Evolutionary conservation across 2,113 vertebrate genomes (phyloP).

Genomic region (Thalassoma bifasciatum): DNA sequence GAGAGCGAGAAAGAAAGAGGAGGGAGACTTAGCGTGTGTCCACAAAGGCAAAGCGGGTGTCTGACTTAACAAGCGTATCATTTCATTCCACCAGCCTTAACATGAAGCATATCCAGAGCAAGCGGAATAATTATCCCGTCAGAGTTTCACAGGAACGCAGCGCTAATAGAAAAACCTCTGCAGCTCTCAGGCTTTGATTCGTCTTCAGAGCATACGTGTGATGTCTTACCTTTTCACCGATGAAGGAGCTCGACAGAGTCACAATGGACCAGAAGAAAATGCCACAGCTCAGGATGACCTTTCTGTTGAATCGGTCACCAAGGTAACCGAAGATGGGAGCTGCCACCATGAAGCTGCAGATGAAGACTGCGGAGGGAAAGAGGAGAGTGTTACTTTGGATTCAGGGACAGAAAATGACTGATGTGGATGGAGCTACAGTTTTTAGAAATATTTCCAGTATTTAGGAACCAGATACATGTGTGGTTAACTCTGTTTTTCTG

Average conservation of each 20-base stretch:
- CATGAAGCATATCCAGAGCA: conserved; percentile 62
- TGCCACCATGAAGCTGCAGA: conserved; percentile 99
- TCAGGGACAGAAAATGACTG: neutral
- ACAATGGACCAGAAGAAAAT: conserved; percentile 98
- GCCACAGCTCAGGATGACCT: conserved; percentile 96
- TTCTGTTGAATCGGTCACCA: conserved; percentile 98
- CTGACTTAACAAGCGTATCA: conserved; percentile 66
- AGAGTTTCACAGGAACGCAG: neutral
- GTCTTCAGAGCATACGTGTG: neutral
- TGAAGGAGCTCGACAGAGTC: conserved; percentile 97
- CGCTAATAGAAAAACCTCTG: conserved; percentile 15
- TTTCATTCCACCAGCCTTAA: conserved; percentile 63
- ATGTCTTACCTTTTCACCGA: conserved; percentile 89
- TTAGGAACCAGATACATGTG: too few relatives aligned
- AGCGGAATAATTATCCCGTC: conserved; percentile 55
- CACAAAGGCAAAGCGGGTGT: conserved; percentile 51
- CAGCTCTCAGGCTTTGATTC: neutral
- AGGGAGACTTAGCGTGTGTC: conserved; percentile 44
- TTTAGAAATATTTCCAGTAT: neutral
- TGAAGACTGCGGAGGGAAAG: conserved; percentile 89
- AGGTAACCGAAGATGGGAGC: conserved; percentile 99
- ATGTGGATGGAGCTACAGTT: too few relatives aligned
- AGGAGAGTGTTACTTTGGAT: conserved; percentile 26
- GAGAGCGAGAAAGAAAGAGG: neutral
- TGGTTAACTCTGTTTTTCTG: too few relatives aligned